Evolutionary conservation across 2,888 invertebrate species (phyloP), one percentile per base, ranked within the genome.

Genomic region (Melipona bicolor): DNA sequence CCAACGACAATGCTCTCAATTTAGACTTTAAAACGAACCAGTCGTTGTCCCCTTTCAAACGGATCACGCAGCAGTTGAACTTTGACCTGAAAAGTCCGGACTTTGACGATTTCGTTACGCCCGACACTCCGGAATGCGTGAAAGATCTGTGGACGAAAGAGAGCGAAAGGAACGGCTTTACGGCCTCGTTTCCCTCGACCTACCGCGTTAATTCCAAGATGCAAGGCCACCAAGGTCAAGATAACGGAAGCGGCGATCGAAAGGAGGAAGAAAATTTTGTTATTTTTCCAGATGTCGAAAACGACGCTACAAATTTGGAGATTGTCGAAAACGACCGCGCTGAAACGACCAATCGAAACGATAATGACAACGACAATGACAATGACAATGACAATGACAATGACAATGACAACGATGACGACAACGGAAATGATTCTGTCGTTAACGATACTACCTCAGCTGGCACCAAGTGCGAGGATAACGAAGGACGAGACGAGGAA

Each of bases 51-150:
- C 97, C 97, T 0, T 97, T 97, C 93, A 96, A 97, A 91, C 96
- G 97, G 56, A 96, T 98, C 36, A 97, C 97, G 0, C 97, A 97
- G 91, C 97, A 97, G 91, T 94, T 98, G 24, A 96, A 96, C 83
- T 96, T 97, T 82, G 97, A 97, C 87, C 92, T 97, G 3, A 96
- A 96, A 86, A 97, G 96, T 79, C 97, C 97, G 0, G 97, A 97
- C 89, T 95, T 96, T 82, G 97, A 97, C 87, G 97, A 97, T 90
- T 96, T 97, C 88, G 96, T 96, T 83, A 97, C 96, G 72, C 97
- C 95, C 54, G 96, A 96, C 91, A 96, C 96, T 17, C 97, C 95
- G 84, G 96, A 90, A 93, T 96, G 91, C 93, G 96, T 95, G 83
- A 96, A 94, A 91, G 97, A 95, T 95, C 95, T 97, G 0, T 97